Percentiles rank a stretch among this genome's conserved stretches.
Evolutionary conservation across 1,140 invertebrate species (phyloP).

Genomic region (Homalodisca vitripennis): DNA sequence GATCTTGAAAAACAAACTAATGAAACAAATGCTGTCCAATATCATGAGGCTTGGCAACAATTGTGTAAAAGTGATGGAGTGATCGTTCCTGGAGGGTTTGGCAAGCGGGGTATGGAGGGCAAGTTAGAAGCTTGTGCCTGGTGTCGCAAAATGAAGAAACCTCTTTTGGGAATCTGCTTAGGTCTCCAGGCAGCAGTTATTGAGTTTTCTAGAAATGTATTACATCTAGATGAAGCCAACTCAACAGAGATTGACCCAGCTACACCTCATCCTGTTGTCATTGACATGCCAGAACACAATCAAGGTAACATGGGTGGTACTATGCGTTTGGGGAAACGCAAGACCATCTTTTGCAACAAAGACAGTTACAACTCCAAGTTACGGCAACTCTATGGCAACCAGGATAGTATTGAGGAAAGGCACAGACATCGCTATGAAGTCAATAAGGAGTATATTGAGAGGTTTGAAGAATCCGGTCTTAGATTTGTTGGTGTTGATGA

Average conservation of each 20-base stretch:
- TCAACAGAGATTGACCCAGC: conserved; percentile 82
- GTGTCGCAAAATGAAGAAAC: conserved; percentile 87
- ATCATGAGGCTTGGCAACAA: conserved; percentile 92
- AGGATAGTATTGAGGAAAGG: conserved; percentile 86
- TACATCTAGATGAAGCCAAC: conserved; percentile 76
- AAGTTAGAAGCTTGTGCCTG: conserved; percentile 93
- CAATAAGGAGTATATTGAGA: conserved; percentile 81
- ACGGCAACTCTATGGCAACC: conserved; percentile 84
- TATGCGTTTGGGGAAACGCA: conserved; percentile 93
- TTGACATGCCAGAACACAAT: conserved; percentile 99
- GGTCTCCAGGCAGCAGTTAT: conserved; percentile 97
- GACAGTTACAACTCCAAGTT: conserved; percentile 56
- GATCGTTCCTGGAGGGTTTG: conserved; percentile 97
- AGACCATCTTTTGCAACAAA: conserved; percentile 71
- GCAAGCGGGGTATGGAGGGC: conserved; percentile 92
- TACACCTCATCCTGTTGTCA: conserved; percentile 77
- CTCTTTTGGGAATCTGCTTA: conserved; percentile 94
- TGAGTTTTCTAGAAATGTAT: conserved; percentile 91
- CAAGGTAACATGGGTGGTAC: conserved; percentile 92
- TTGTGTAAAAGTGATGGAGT: conserved; percentile 91
- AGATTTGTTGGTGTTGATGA: conserved; percentile 87
- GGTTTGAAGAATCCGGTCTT: conserved; percentile 80
- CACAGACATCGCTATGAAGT: conserved; percentile 97
- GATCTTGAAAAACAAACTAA: conserved; percentile 78
- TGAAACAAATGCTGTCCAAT: conserved; percentile 72